Evolutionary conservation across 2,113 vertebrate genomes (phyloP), one percentile per base, ranked within the genome.

Genomic region (Aptenodytes patagonicus): DNA sequence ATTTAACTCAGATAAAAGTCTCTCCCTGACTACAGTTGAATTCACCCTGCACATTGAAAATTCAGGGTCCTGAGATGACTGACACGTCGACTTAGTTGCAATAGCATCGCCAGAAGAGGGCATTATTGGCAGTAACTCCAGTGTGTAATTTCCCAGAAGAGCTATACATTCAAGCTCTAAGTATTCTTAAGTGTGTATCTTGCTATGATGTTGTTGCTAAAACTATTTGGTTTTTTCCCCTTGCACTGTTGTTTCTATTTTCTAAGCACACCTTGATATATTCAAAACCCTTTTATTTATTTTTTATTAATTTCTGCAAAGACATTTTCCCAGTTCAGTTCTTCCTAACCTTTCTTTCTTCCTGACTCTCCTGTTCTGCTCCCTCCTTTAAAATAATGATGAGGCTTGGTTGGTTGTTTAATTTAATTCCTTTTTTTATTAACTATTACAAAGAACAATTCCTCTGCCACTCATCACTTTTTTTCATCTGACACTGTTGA

Each of bases 31-130:
- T 72, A 24, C 51, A 72, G 94, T 26, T 17, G 84, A 93, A 91
- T 95, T 96, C 64, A 13, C 25, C 72, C 65, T 17, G 77, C 70
- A 72, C 55, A 18, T 44, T 46, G 73, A 60, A 84, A 92, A 89
- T 57, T 28, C 75, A 36, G 93, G 90, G 96, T 96, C 93, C 82
- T 75, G 10, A 80, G 73, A 93, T 92, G 70, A 93, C 77, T 93
- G 55, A 91, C 93, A 95, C 8, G 1, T 60, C 4, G 15, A 71
- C 51, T 96, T 89, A 83, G 89, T 69, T 97, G 89, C 62, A 95
- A 84, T 80, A 96, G 70, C 94, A 80, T 96, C 62, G 1, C 98
- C 98, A 98, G 98, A 95, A 98, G 98, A 97, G 98, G 98, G 98
- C 98, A 98, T 97, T 97, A 97, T 97, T 94, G 79, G 95, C 95